These are phyloP conservation scores for Trissolcus brochymenae DNA, from an alignment of 2,888 invertebrate species.

Conservation along the genomic window DNA sequence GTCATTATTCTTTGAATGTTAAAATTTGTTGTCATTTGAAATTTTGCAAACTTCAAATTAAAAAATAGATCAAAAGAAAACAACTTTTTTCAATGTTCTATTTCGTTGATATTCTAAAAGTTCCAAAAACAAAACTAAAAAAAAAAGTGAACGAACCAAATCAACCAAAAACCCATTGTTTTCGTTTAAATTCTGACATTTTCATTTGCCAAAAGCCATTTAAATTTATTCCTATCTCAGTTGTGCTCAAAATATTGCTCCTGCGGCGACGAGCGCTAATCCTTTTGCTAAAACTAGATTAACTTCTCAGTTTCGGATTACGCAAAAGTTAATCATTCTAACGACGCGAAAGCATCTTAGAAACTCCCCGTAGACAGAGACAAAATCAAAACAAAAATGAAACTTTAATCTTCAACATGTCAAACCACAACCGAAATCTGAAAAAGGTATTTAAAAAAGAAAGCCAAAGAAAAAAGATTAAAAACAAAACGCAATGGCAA, in stretches of 20 bases:
- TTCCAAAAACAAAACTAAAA: no score
- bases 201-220: background rate
- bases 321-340: slow-evolving; percentile 4
- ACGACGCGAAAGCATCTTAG: background rate
- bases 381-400: background rate
- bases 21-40: no score
- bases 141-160: no score
- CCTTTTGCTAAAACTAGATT: slow-evolving; percentile 1
- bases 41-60: no score
- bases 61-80: no score
- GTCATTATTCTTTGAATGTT: no score
- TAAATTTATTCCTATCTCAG: background rate
- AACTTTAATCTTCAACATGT: background rate
- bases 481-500: background rate
- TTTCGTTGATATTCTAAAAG: no score
- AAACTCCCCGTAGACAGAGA: background rate
- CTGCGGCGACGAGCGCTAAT: background rate
- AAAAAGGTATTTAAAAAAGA: no score
- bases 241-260: slow-evolving; percentile 3
- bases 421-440: background rate
- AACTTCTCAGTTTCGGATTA: slow-evolving; percentile 9
- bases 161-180: no score
- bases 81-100: no score
- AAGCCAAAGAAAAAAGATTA: no score
- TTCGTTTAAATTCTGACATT: background rate